phyloP scores from a whole-genome alignment of 1,140 invertebrate species.

The Phocides pigmalion region DNA sequence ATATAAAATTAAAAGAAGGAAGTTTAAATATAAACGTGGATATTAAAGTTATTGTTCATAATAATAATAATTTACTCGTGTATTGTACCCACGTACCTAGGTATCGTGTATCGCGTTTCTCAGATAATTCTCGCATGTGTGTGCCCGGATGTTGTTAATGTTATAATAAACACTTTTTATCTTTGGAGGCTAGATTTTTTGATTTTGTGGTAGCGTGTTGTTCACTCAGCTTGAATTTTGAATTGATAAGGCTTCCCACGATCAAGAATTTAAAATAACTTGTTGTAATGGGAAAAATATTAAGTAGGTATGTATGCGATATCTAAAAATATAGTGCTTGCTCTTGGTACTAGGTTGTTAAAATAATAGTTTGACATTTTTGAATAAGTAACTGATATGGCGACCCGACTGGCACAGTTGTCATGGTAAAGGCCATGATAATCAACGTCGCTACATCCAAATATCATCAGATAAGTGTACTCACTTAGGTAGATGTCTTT shows the following conservation, averaged over 20 bases:
- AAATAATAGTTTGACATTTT: neutral
- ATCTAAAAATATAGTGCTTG: neutral
- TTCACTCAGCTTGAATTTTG: slow-evolving; percentile 13
- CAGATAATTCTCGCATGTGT: neutral
- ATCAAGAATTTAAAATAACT: neutral
- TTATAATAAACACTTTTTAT: slow-evolving; percentile 9
- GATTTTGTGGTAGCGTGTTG: slow-evolving; percentile 8
- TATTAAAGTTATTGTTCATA: neutral
- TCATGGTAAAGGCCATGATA: too few relatives aligned
- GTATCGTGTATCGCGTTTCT: neutral
- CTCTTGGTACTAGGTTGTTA: neutral
- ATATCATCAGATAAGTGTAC: too few relatives aligned
- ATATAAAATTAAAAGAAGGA: neutral
- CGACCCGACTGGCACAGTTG: too few relatives aligned
- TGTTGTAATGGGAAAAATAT: neutral
- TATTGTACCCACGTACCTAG: too few relatives aligned
- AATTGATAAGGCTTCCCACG: slow-evolving; percentile 20
- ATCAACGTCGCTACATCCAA: too few relatives aligned
- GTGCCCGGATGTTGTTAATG: slow-evolving; percentile 12
- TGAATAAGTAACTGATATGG: neutral
- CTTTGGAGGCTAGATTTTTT: slow-evolving; percentile 15
- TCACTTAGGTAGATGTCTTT: too few relatives aligned
- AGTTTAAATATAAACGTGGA: neutral
- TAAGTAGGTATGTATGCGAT: neutral
- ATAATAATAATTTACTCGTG: neutral